phyloP scores from a whole-genome alignment of 2,888 invertebrate species.

The Mimachlamys varia region DNA sequence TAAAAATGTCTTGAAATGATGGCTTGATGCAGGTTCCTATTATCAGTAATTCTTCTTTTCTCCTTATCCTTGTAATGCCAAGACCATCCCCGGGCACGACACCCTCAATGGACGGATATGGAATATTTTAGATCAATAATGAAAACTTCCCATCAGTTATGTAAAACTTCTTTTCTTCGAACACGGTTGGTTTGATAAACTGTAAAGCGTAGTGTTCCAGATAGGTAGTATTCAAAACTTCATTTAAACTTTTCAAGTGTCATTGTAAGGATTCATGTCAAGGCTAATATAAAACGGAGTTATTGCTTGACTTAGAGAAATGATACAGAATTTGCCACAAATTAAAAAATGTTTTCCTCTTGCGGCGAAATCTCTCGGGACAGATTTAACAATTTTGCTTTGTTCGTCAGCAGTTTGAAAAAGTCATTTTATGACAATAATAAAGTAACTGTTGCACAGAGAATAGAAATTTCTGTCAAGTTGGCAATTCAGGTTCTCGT shows the following conservation, averaged over 20 bases:
- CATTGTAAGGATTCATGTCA: background rate
- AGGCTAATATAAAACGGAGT: background rate
- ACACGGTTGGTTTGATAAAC: background rate
- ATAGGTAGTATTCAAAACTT: background rate
- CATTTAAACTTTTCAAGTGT: background rate
- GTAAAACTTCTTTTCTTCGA: background rate
- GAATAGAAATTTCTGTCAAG: background rate
- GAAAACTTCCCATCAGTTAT: background rate
- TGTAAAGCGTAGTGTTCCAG: background rate
- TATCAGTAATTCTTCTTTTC: no score
- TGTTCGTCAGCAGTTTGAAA: background rate
- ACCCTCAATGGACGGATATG: background rate
- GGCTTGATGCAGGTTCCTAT: no score
- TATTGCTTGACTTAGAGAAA: background rate
- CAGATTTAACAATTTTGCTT: background rate
- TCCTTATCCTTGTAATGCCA: no score
- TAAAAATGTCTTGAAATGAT: no score
- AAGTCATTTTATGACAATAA: background rate
- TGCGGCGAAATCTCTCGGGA: background rate
- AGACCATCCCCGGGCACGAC: background rate
- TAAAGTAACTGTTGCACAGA: background rate
- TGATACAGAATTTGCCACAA: background rate
- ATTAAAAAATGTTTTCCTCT: background rate
- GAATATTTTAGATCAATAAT: background rate
- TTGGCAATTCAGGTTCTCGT: background rate